These are phyloP conservation scores for Cichladusa arquata DNA, from an alignment of 2,113 vertebrate species.

Conservation along the genomic window DNA sequence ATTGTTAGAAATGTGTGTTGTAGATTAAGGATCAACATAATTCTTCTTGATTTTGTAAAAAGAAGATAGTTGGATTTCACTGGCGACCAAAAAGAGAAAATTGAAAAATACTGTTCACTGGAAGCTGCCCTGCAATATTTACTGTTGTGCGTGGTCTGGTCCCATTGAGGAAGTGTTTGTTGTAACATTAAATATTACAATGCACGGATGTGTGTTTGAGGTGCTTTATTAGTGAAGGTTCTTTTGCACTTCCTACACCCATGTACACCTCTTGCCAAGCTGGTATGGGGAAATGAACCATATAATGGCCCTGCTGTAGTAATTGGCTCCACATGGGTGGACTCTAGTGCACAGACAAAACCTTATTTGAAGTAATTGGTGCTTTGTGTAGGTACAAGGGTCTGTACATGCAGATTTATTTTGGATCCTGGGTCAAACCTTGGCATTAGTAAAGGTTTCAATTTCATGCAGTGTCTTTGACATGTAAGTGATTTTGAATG, in stretches of 20 bases:
- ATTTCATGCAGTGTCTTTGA: slow-evolving; percentile 62
- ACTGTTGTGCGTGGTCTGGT: background rate
- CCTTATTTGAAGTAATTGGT: slow-evolving; percentile 69
- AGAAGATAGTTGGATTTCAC: background rate
- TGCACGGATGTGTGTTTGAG: background rate
- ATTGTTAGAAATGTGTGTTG: background rate
- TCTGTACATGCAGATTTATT: slow-evolving; percentile 62
- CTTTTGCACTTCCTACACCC: slow-evolving; percentile 47
- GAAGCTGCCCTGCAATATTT: background rate
- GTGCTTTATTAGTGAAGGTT: slow-evolving; percentile 28
- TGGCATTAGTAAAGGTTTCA: slow-evolving; percentile 61
- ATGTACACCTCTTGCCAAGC: slow-evolving; percentile 62
- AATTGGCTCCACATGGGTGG: slow-evolving; percentile 68
- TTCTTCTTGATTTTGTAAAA: background rate
- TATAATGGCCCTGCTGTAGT: slow-evolving; percentile 63
- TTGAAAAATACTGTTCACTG: background rate
- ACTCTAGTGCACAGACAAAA: slow-evolving; percentile 52
- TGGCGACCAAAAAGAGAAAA: background rate
- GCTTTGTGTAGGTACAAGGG: slow-evolving; percentile 66
- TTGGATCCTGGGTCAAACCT: slow-evolving; percentile 60
- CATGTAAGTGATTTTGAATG: slow-evolving; percentile 55
- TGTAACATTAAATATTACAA: slow-evolving; percentile 11
- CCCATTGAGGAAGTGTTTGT: background rate
- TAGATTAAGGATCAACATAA: background rate
- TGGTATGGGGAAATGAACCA: slow-evolving; percentile 67